A percentile compares a stretch with the other conserved stretches of the same genome.
Conservation (phyloP, 2,888 invertebrate genomes). For the Platycheirus albimanus region DNA sequence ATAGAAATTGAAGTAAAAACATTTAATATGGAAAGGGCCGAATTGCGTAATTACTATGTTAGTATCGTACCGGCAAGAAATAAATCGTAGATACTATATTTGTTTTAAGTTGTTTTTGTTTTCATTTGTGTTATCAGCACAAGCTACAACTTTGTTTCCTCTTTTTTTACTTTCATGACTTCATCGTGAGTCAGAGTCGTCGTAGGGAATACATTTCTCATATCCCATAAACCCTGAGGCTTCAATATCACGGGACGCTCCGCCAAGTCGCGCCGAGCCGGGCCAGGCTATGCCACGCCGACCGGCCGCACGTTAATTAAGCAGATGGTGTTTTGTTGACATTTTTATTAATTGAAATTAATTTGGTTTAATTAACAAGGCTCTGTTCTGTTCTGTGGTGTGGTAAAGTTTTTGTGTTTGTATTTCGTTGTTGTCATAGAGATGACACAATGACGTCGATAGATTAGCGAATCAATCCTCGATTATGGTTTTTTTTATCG, state of each 20-base stretch:
- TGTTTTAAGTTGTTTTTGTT: constrained; percentile 5
- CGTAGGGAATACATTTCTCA: constrained; percentile 1
- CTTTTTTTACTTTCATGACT: constrained; percentile 42
- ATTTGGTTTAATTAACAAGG: constrained; percentile 10
- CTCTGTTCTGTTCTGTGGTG: background rate
- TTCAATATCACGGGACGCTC: constrained; percentile 8
- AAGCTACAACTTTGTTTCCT: no score
- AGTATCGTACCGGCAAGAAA: constrained; percentile 27
- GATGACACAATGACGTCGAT: no score
- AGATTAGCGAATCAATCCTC: no score
- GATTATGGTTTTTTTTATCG: no score
- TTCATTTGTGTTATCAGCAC: background rate
- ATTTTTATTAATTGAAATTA: constrained; percentile 10
- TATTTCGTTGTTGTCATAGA: no score
- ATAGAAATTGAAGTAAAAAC: background rate
- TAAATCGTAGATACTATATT: constrained; percentile 13
- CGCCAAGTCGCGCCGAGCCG: no score
- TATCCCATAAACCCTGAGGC: constrained; percentile 2
- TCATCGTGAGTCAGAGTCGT: constrained; percentile 28
- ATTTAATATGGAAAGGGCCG: background rate
- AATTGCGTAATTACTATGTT: background rate
- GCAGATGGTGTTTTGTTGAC: constrained; percentile 2
- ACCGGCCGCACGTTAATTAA: background rate
- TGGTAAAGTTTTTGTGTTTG: background rate
- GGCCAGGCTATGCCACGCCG: no score